Conservation (phyloP, 2,113 vertebrate species). For the Brachionichthys hirsutus region DNA sequence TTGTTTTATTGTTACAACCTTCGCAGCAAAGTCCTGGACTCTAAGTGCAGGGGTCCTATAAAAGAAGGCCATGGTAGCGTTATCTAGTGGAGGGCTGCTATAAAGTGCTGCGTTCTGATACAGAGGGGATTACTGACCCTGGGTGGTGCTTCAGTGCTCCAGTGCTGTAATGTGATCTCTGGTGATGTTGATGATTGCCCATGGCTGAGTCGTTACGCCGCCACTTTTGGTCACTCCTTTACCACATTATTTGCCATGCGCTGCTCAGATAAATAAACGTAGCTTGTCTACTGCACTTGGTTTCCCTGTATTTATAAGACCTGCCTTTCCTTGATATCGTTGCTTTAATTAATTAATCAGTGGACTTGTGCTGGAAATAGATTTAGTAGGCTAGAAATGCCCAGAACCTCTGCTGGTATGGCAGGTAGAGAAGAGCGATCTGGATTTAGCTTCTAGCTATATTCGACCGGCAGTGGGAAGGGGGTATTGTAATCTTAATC, state of each 20-base stretch:
- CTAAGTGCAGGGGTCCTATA: conserved; percentile 75
- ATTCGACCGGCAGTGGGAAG: conserved; percentile 62
- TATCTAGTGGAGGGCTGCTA: conserved; percentile 69
- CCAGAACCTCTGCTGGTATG: conserved; percentile 53
- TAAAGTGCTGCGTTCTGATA: conserved; percentile 73
- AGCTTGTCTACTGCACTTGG: conserved; percentile 24
- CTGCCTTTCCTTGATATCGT: conserved; percentile 67
- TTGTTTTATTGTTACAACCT: conserved; percentile 66
- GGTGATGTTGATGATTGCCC: conserved; percentile 78
- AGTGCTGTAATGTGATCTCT: conserved; percentile 73
- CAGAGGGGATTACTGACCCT: conserved; percentile 63
- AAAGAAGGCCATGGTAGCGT: conserved; percentile 66
- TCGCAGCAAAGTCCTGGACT: conserved; percentile 78
- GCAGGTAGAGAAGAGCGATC: conserved; percentile 54
- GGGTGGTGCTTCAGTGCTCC: conserved; percentile 59
- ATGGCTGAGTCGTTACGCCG: conserved; percentile 59
- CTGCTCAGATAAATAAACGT: conserved; percentile 30
- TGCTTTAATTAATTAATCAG: conserved; percentile 75
- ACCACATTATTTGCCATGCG: conserved; percentile 56
- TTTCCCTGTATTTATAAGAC: conserved; percentile 57
- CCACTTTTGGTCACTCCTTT: conserved; percentile 47
- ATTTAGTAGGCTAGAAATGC: conserved; percentile 66
- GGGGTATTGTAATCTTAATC: conserved; percentile 79
- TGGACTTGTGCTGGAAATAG: conserved; percentile 67
- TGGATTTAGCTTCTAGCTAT: conserved; percentile 58